A percentile compares a stretch with the other conserved stretches of the same genome.
These are phyloP conservation scores for Callipepla californica DNA, from an alignment of 2,113 vertebrate species.

Conservation along the genomic window DNA sequence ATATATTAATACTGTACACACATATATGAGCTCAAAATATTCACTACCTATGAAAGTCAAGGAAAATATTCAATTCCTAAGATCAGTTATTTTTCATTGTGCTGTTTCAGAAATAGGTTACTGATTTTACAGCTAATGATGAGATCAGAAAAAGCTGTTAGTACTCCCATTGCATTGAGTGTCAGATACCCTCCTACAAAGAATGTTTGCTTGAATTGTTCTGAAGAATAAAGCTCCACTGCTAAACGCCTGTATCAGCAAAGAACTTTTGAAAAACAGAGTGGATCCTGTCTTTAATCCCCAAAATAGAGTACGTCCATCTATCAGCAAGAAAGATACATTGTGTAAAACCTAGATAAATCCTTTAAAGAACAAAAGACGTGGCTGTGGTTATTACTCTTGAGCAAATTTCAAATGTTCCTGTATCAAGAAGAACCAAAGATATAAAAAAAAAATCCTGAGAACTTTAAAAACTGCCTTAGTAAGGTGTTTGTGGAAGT, in stretches of 20 bases:
- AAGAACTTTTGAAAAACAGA: constrained; percentile 49
- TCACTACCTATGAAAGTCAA: not conserved
- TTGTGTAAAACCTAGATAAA: constrained; percentile 15
- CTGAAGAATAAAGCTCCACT: constrained; percentile 49
- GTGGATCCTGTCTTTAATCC: constrained; percentile 22
- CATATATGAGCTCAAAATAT: not conserved
- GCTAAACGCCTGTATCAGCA: constrained; percentile 56
- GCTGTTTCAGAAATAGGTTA: constrained; percentile 61
- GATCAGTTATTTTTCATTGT: not conserved
- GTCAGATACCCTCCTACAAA: not conserved
- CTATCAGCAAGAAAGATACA: constrained; percentile 22
- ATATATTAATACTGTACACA: not conserved
- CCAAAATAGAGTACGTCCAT: constrained; percentile 16
- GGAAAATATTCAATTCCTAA: not conserved
- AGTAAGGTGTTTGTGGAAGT: not conserved
- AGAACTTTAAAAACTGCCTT: not conserved
- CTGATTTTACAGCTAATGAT: constrained; percentile 40
- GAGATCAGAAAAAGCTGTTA: constrained; percentile 40
- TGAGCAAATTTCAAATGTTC: constrained; percentile 19
- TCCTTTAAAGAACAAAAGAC: constrained; percentile 45
- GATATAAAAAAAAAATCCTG: not conserved
- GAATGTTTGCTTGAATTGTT: constrained; percentile 26
- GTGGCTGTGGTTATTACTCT: not conserved
- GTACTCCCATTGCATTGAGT: constrained; percentile 8
- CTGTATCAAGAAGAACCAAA: constrained; percentile 5